Base-by-base conservation (phyloP, 2,113 vertebrate genomes). In the Osmerus mordax region DNA sequence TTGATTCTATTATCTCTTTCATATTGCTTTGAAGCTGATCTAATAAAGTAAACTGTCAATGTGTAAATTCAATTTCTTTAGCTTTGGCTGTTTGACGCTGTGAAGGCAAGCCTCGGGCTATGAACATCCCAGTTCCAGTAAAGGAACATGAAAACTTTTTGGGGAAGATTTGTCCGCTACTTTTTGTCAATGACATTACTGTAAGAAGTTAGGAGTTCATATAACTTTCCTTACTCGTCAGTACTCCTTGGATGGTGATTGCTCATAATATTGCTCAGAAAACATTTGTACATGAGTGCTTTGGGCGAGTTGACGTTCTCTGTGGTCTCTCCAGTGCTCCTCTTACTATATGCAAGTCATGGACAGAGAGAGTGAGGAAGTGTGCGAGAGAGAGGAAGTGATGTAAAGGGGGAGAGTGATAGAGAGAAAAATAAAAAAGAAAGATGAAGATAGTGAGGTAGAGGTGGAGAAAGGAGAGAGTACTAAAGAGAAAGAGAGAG, bases 11-110 rank as follows among this genome's bases (percentile, higher is more conserved):
- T 68, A 62, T 55, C 14, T 55, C 14, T 18, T 73, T 47, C 61
- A 21, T 29, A 56, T 32, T 16, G 60, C 59, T 72, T 25, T 58
- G 68, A 65, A 66, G 41, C 36, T 28, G 4, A 74, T 25, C 69
- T 74, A 63, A 56, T 25, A 29, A 25, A 69, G 52, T 16, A 9
- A 69, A 56, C 9, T n/a, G 25, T 32, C n/a, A 36, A 36, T 59
- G 67, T 69, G 11, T 18, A 69, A 23, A 29, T 29, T 53, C 3
- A 11, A 58, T 13, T 21, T 32, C n/a, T 16, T 28, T 55, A 18
- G 15, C 7, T 32, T 8, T 69, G 16, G 5, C 5, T n/a, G 29
- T 36, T 32, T 64, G 16, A 19, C 19, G 25, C n/a, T 47, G 41
- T 2, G 41, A 12, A 47, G 41, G 41, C 41, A 47, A 47, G 12